These are phyloP conservation scores for Poecilus cupreus DNA, from an alignment of 2,888 invertebrate species.

Conservation along the genomic window DNA sequence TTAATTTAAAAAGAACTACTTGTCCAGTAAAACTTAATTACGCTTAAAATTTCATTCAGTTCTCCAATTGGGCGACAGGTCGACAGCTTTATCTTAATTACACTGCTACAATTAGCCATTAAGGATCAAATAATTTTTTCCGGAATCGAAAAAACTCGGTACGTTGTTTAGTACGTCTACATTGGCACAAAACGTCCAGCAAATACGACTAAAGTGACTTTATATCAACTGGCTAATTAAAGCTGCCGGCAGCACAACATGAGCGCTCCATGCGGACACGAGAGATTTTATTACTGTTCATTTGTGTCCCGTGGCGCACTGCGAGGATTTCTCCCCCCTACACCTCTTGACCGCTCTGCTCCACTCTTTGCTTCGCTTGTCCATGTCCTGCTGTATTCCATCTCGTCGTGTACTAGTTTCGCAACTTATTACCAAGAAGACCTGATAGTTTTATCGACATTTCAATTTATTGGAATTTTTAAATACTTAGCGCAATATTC, in stretches of 20 bases:
- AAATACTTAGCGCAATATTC: too few relatives aligned
- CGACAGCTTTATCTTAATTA: conserved; percentile 38
- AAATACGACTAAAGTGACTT: conserved; percentile 38
- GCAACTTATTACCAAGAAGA: background rate
- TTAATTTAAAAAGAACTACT: conserved; percentile 37
- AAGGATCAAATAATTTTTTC: conserved; percentile 27
- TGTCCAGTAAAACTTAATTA: conserved; percentile 19
- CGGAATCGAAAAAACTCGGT: conserved; percentile 17
- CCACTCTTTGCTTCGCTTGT: background rate
- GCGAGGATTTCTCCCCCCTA: background rate
- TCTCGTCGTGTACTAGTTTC: background rate
- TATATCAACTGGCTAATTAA: conserved; percentile 46
- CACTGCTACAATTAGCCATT: conserved; percentile 17
- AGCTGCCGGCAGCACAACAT: conserved; percentile 43
- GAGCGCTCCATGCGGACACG: conserved; percentile 42
- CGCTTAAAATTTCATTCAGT: conserved; percentile 16
- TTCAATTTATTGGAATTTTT: too few relatives aligned
- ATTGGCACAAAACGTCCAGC: conserved; percentile 41
- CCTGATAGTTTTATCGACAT: background rate
- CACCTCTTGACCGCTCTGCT: too few relatives aligned
- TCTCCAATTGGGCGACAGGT: background rate
- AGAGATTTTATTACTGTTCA: conserved; percentile 50
- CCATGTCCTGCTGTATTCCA: background rate
- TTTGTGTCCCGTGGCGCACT: conserved; percentile 40
- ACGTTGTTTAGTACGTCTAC: conserved; percentile 37